phyloP scores from a whole-genome alignment of 2,888 invertebrate species.

The Cyrtodaria siliqua region DNA sequence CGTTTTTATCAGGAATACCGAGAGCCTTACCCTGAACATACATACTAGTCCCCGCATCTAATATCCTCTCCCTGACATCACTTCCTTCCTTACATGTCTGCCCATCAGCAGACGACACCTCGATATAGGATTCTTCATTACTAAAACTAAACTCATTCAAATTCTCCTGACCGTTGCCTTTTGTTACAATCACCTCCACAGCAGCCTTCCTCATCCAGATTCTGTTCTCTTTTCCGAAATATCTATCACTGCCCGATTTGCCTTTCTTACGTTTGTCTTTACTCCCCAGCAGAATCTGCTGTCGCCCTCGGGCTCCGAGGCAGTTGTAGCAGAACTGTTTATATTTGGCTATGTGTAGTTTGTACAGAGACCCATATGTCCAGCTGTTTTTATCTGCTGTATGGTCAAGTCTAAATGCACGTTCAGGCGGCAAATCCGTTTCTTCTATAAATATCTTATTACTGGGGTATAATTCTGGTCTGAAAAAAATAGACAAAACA shows the following conservation, averaged over 20 bases:
- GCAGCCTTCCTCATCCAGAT: constrained; percentile 36
- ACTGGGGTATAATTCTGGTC: constrained; percentile 39
- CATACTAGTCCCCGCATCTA: constrained; percentile 77
- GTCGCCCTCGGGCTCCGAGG: constrained; percentile 53
- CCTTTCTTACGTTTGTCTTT: constrained; percentile 57
- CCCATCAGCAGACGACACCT: constrained; percentile 1
- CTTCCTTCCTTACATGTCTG: neutral
- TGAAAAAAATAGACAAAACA: constrained; percentile 33
- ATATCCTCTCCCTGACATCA: constrained; percentile 60
- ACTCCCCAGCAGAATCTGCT: constrained; percentile 36
- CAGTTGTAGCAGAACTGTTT: constrained; percentile 44
- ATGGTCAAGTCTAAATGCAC: constrained; percentile 82
- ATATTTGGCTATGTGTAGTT: constrained; percentile 81
- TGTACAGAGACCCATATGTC: constrained; percentile 83
- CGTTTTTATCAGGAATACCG: constrained; percentile 7
- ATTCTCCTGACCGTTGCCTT: neutral
- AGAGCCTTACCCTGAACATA: constrained; percentile 79
- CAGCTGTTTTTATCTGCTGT: constrained; percentile 81
- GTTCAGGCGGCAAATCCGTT: constrained; percentile 73
- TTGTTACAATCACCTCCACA: constrained; percentile 11
- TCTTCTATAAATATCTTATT: constrained; percentile 81
- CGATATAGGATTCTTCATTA: constrained; percentile 1
- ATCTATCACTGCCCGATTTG: constrained; percentile 59
- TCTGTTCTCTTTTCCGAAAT: constrained; percentile 74
- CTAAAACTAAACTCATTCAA: neutral